Conservation (phyloP, 2,113 vertebrate genomes). For the Desmodus rotundus region DNA sequence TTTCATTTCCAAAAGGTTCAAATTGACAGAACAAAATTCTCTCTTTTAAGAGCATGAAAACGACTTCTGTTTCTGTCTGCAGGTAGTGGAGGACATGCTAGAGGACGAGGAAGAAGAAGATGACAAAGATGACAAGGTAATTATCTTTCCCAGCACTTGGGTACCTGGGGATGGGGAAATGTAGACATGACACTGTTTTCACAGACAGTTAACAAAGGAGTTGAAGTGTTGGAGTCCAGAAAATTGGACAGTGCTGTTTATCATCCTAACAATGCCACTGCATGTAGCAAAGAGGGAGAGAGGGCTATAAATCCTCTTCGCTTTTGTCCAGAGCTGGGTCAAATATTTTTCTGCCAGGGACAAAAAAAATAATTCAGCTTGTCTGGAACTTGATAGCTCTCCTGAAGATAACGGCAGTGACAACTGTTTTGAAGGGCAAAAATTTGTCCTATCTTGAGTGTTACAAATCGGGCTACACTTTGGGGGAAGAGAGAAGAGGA, state of each 20-base stretch:
- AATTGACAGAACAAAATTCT: constrained; percentile 81
- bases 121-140: constrained; percentile 99
- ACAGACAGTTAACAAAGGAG: constrained; percentile 87
- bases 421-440: constrained; percentile 84
- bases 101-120: constrained; percentile 98
- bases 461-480: constrained; percentile 77
- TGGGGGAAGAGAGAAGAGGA: constrained; percentile 10
- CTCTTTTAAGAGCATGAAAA: constrained; percentile 77
- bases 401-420: constrained; percentile 79
- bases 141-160: constrained; percentile 88
- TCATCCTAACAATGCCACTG: constrained; percentile 84
- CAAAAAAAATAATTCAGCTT: constrained; percentile 81
- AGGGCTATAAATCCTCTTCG: constrained; percentile 79
- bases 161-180: constrained; percentile 84
- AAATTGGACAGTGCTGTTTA: constrained; percentile 88
- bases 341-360: constrained; percentile 78
- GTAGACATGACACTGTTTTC: constrained; percentile 87
- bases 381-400: constrained; percentile 83
- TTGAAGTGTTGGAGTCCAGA: constrained; percentile 86
- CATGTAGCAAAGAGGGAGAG: constrained; percentile 76
- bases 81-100: constrained; percentile 97
- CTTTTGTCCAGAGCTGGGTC: constrained; percentile 80
- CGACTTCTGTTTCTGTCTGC: constrained; percentile 85
- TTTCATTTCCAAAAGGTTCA: constrained; percentile 78
- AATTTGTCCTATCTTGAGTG: constrained; percentile 77